Conservation (phyloP, 2,797 vertebrate genomes). For the Dipus sagitta region DNA sequence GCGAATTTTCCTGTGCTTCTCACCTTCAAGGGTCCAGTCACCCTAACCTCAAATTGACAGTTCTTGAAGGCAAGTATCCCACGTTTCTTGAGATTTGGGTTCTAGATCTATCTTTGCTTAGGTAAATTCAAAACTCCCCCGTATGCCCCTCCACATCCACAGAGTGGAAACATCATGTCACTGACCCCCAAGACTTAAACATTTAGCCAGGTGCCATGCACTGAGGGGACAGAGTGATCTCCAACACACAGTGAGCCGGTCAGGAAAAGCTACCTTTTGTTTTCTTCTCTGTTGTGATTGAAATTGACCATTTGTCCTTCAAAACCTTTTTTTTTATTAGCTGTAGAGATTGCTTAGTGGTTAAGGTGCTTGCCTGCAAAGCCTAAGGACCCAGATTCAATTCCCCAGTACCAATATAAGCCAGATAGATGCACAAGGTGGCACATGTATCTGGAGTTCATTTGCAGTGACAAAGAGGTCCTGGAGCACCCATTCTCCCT, state of each 20-base stretch:
- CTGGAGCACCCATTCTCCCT: no score
- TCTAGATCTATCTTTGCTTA: conserved; percentile 5
- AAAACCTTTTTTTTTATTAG: not conserved
- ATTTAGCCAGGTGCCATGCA: not conserved
- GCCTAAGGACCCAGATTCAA: no score
- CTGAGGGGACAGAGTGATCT: not conserved
- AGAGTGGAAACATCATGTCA: not conserved
- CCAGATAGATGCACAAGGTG: no score
- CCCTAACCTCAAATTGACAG: no score
- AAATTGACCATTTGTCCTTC: not conserved
- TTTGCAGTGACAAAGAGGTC: no score
- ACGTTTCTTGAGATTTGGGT: conserved; percentile 34
- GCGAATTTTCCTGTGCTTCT: no score
- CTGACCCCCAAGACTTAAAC: not conserved
- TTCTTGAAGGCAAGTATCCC: not conserved
- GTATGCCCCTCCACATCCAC: not conserved
- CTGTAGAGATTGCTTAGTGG: no score
- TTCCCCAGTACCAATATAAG: no score
- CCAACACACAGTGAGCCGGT: not conserved
- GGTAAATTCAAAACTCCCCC: not conserved
- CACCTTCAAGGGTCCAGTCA: no score
- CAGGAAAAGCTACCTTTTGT: not conserved
- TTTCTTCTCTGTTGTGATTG: not conserved
- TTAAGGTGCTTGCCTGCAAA: no score
- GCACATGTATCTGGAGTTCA: no score